phyloP scores from a whole-genome alignment of 37 sponge, comb jelly and placozoan genomes.

The Geodia barretti region DNA sequence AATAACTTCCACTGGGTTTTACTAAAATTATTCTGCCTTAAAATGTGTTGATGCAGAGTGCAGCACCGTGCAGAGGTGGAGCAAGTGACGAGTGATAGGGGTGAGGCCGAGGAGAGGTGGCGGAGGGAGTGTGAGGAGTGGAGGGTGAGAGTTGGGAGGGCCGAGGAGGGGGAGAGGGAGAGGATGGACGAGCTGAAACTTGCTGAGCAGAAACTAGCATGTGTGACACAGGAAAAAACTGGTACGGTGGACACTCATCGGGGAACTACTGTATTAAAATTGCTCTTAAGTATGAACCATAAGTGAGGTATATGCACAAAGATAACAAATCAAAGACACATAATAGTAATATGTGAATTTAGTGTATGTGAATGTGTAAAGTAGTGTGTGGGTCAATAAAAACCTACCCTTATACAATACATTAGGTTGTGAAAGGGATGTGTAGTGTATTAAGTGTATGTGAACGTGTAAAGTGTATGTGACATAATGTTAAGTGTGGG shows the following conservation, averaged over 20 bases:
- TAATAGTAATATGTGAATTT: no score
- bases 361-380: not conserved
- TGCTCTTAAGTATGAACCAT: no score
- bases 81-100: not conserved
- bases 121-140: slow-evolving; percentile 5
- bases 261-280: no score
- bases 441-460: no score
- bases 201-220: not conserved
- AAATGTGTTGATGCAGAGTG: not conserved
- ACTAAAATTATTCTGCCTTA: not conserved
- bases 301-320: no score
- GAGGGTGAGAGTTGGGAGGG: not conserved
- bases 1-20: no score
- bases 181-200: not conserved
- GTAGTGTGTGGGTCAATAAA: no score
- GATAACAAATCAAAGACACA: no score
- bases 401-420: not conserved
- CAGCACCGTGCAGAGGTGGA: not conserved
- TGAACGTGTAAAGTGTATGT: not conserved
- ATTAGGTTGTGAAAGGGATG: no score
- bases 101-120: not conserved
- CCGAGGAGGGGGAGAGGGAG: not conserved
- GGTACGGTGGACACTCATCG: not conserved
- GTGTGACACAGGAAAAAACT: not conserved
- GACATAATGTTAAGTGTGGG: no score